These are phyloP conservation scores for Cossypha niveicapilla DNA, from an alignment of 2,797 vertebrate species.

Conservation along the genomic window DNA sequence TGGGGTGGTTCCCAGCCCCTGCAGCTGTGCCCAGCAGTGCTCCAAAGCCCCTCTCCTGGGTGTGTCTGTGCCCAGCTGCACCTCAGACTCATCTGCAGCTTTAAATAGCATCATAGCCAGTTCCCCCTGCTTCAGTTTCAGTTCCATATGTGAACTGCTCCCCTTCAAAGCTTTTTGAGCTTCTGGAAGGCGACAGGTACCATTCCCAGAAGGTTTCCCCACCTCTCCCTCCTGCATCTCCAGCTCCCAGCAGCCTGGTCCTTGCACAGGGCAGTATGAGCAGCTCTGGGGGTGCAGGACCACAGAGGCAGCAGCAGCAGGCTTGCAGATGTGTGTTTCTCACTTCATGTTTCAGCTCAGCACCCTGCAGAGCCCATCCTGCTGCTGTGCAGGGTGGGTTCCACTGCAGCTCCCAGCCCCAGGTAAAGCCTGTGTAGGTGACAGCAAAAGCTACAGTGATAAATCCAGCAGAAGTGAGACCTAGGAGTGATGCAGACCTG, in stretches of 20 bases:
- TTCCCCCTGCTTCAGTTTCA: constrained; percentile 20
- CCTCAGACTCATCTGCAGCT: neutral
- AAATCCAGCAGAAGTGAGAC: neutral
- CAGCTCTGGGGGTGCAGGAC: neutral
- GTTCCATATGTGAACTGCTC: neutral
- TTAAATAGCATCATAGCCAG: neutral
- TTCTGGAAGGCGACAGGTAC: neutral
- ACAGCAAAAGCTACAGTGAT: neutral
- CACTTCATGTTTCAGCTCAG: neutral
- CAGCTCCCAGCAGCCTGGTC: neutral
- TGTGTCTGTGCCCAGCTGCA: neutral
- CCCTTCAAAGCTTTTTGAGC: neutral
- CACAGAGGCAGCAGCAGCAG: rapidly evolving
- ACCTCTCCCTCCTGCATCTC: neutral
- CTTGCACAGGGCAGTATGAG: neutral
- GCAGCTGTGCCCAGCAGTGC: neutral
- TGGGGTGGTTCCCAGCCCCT: neutral
- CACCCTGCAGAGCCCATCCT: neutral
- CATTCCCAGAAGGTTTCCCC: rapidly evolving
- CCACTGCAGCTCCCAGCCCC: neutral
- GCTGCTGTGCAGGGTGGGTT: neutral
- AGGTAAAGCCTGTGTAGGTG: rapidly evolving
- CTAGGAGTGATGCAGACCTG: neutral
- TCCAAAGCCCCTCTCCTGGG: neutral
- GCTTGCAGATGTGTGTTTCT: neutral